These are phyloP conservation scores for Pelodiscus sinensis DNA, from an alignment of 2,113 vertebrate genomes.

Conservation along the genomic window DNA sequence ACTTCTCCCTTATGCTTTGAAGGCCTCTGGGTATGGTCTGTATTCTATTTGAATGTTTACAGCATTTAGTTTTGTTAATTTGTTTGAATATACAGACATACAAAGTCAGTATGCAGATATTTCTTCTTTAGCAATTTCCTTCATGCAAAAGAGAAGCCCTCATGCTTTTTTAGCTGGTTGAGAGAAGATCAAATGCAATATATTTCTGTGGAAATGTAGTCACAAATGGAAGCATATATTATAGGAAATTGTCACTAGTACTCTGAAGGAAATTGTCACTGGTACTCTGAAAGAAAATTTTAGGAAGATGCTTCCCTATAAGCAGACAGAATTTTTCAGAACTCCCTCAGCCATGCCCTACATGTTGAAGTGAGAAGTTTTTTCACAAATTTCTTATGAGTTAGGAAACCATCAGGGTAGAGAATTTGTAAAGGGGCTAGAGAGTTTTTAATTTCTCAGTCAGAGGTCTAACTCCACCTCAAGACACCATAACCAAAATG, in stretches of 20 bases:
- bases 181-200: background rate
- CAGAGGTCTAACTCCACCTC: background rate
- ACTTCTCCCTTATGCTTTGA: background rate
- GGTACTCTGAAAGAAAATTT: background rate
- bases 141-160: background rate
- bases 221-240: background rate
- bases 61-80: background rate
- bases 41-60: background rate
- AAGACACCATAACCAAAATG: accelerated
- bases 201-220: background rate
- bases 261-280: background rate
- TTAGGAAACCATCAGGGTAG: background rate
- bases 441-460: background rate
- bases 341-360: background rate
- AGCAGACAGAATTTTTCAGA: background rate
- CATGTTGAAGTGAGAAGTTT: background rate
- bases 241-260: background rate
- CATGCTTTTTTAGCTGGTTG: background rate
- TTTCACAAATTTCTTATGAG: background rate
- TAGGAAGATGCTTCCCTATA: background rate
- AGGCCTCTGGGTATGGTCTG: background rate
- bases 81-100: background rate
- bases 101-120: background rate
- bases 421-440: background rate
- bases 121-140: background rate